These are phyloP conservation scores for Scomber japonicus DNA, from an alignment of 2,113 vertebrate species.

Conservation along the genomic window DNA sequence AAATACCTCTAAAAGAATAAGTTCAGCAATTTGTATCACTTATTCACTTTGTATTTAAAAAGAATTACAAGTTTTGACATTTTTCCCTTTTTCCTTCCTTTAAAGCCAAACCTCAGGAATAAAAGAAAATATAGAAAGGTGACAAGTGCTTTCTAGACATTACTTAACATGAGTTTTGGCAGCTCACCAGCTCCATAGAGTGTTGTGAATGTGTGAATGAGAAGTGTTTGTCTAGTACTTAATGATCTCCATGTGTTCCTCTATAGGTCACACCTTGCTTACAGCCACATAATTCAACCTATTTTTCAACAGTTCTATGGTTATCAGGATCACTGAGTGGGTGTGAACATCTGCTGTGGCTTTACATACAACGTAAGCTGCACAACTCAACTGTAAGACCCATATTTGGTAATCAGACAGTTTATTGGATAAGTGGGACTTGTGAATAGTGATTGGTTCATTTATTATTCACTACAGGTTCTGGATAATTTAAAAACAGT, in stretches of 20 bases:
- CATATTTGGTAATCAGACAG: slow-evolving; percentile 27
- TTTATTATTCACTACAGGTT: slow-evolving; percentile 1
- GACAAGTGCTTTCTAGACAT: slow-evolving; percentile 59
- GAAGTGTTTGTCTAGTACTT: slow-evolving; percentile 47
- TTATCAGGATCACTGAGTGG: slow-evolving; percentile 58
- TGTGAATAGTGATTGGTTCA: background rate
- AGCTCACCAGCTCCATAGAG: slow-evolving; percentile 38
- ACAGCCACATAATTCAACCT: slow-evolving; percentile 40
- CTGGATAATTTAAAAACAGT: background rate
- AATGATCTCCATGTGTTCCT: slow-evolving; percentile 68
- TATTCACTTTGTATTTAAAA: background rate
- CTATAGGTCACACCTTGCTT: slow-evolving; percentile 57
- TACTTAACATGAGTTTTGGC: slow-evolving; percentile 36
- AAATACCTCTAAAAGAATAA: background rate
- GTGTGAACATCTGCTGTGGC: slow-evolving; percentile 68
- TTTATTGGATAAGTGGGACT: slow-evolving; percentile 13
- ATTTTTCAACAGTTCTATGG: slow-evolving; percentile 43
- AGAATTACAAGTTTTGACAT: background rate
- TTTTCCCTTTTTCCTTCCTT: background rate
- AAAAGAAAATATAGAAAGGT: slow-evolving; percentile 43
- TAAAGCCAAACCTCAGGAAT: slow-evolving; percentile 10
- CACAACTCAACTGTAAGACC: background rate
- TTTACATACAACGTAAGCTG: slow-evolving; percentile 37
- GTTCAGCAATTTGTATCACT: background rate
- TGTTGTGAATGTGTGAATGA: slow-evolving; percentile 65